These are phyloP conservation scores for Engraulis encrasicolus DNA, from an alignment of 2,113 vertebrate genomes.

Conservation along the genomic window DNA sequence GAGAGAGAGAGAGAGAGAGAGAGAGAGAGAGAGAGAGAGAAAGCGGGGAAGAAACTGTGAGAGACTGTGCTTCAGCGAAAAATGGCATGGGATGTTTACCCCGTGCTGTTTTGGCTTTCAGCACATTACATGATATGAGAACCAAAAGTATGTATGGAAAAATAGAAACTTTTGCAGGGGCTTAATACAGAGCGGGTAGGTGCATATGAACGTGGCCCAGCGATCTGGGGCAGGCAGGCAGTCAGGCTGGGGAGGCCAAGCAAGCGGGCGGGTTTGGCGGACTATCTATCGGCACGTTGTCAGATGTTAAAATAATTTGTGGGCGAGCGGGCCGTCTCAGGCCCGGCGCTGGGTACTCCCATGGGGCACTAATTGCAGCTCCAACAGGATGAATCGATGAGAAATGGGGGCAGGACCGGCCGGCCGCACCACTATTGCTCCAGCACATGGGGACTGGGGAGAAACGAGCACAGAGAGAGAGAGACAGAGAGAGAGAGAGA, in stretches of 20 bases:
- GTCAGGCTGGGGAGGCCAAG: too few species aligned
- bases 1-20: too few species aligned
- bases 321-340: background rate
- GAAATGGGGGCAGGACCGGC: conserved; percentile 49
- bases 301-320: conserved; percentile 29
- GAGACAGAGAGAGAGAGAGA: background rate
- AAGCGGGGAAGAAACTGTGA: background rate
- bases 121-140: background rate
- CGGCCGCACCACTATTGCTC: too few species aligned
- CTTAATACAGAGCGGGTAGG: background rate
- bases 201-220: background rate
- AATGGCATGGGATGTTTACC: background rate
- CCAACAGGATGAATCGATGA: conserved; percentile 55
- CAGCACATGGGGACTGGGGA: conserved; percentile 34
- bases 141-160: conserved; percentile 9
- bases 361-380: conserved; percentile 49
- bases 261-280: too few species aligned
- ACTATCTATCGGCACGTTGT: conserved; percentile 21
- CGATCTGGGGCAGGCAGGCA: background rate
- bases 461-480: background rate
- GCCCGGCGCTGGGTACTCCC: conserved; percentile 28
- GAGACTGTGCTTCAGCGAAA: background rate
- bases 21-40: background rate
- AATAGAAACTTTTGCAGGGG: background rate
- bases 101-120: background rate